Evolutionary conservation across 1,140 invertebrate genomes (phyloP).

Genomic region (Rhopalosiphum padi): DNA sequence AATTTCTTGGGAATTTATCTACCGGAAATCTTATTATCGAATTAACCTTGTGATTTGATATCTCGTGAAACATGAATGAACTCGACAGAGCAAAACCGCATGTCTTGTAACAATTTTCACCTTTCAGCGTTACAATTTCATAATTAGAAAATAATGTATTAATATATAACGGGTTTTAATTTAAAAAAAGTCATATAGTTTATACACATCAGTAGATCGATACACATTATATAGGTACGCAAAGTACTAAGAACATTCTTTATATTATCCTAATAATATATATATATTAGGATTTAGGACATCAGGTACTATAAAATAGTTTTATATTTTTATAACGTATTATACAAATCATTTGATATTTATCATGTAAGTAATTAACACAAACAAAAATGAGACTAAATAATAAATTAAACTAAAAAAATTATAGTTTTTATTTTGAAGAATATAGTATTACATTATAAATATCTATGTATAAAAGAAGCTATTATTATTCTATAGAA

Average conservation of each 20-base stretch:
- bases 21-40: background rate
- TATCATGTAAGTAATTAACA: background rate
- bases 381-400: background rate
- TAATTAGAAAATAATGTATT: background rate
- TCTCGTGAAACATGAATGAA: background rate
- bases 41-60: slow-evolving; percentile 21
- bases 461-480: background rate
- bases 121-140: background rate
- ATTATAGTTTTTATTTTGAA: background rate
- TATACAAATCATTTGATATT: background rate
- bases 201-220: background rate
- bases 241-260: too few relatives aligned
- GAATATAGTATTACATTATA: background rate
- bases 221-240: too few relatives aligned
- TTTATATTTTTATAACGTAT: background rate
- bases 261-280: too few relatives aligned
- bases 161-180: background rate
- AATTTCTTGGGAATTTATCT: background rate
- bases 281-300: too few relatives aligned
- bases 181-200: background rate
- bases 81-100: background rate
- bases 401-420: background rate
- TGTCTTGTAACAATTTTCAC: slow-evolving; percentile 14
- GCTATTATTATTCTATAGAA: background rate
- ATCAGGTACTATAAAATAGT: background rate